Conservation (phyloP, 2,888 invertebrate genomes). For the Drosophila neotestacea region DNA sequence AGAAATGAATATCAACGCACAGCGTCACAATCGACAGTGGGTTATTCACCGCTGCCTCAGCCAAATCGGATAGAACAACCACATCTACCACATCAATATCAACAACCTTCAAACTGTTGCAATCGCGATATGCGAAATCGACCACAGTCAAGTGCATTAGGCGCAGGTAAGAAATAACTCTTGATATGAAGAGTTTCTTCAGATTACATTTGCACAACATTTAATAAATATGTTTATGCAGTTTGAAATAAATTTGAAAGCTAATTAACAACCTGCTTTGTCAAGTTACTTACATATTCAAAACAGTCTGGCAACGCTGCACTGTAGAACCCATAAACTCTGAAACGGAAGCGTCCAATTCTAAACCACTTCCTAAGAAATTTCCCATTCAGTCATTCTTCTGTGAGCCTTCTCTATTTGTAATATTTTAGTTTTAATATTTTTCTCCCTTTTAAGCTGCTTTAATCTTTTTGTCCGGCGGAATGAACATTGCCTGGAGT, state of each 20-base stretch:
- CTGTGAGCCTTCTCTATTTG: neutral
- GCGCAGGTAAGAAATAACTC: constrained; percentile 47
- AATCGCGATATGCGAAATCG: constrained; percentile 66
- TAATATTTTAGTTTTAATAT: neutral
- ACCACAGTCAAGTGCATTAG: constrained; percentile 71
- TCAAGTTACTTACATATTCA: neutral
- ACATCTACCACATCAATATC: constrained; percentile 32
- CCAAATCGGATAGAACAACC: constrained; percentile 2
- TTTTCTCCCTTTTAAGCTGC: constrained; percentile 41
- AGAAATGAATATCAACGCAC: constrained; percentile 42
- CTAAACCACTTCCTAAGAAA: neutral
- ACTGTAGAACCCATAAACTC: neutral
- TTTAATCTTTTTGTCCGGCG: constrained; percentile 73
- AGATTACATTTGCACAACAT: neutral
- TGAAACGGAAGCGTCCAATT: neutral
- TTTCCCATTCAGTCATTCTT: neutral
- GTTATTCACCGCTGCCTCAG: constrained; percentile 52
- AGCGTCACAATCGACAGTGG: constrained; percentile 44
- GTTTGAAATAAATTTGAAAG: too few species aligned
- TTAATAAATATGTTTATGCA: neutral
- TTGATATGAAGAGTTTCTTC: neutral
- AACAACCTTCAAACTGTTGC: constrained; percentile 51
- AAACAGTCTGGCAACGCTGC: constrained; percentile 18
- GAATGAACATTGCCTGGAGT: constrained; percentile 79
- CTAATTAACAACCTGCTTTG: neutral